Conservation (phyloP, 2,113 vertebrate genomes). For the Thamnophis sirtalis region DNA sequence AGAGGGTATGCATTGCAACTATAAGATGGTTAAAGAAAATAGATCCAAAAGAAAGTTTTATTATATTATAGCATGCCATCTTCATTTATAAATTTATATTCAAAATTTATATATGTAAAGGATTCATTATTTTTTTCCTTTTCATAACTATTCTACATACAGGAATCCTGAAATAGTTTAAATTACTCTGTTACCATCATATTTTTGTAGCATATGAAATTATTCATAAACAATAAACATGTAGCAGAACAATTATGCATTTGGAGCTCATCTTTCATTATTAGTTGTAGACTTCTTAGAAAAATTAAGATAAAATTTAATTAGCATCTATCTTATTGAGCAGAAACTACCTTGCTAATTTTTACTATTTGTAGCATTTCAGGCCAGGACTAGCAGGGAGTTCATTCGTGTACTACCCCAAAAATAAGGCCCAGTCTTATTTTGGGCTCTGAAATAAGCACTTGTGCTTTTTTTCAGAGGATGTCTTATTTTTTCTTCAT, state of each 20-base stretch:
- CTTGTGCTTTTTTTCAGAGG: too few relatives aligned
- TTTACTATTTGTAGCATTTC: too few relatives aligned
- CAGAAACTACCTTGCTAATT: too few relatives aligned
- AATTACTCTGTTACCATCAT: background rate
- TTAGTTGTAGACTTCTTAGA: slow-evolving; percentile 17
- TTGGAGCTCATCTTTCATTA: background rate
- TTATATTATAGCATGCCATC: background rate
- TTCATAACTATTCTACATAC: background rate
- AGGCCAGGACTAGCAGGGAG: too few relatives aligned
- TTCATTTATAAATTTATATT: slow-evolving; percentile 13
- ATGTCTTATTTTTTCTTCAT: too few relatives aligned
- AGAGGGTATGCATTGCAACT: too few relatives aligned
- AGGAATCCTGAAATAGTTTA: background rate
- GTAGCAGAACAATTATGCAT: background rate
- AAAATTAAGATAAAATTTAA: background rate
- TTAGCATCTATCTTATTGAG: too few relatives aligned
- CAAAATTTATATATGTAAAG: background rate
- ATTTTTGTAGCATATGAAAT: background rate
- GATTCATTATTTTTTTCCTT: background rate
- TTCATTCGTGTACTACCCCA: too few relatives aligned
- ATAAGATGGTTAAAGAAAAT: too few relatives aligned
- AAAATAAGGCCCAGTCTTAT: too few relatives aligned
- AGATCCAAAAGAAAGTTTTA: too few relatives aligned
- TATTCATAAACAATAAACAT: background rate
- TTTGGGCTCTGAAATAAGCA: too few relatives aligned